Conservation (phyloP, 2,888 invertebrate genomes). For the Dioctria linearis region DNA sequence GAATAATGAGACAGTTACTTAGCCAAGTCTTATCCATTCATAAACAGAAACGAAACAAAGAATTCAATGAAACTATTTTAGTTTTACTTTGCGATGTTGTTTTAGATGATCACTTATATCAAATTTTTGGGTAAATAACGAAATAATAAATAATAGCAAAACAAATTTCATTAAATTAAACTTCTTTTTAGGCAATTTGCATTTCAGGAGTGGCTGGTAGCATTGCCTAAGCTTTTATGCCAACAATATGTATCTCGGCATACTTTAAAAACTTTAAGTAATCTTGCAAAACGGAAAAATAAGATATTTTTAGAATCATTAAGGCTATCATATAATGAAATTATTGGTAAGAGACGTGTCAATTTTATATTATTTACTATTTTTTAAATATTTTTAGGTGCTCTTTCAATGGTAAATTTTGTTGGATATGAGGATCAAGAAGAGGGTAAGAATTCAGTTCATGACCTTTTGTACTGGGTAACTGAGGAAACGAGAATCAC, state of each 20-base stretch:
- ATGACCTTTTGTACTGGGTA: constrained; percentile 74
- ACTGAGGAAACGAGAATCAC: constrained; percentile 34
- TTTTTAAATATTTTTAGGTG: constrained; percentile 56
- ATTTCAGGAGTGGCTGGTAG: constrained; percentile 73
- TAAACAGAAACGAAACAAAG: background rate
- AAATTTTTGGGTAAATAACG: constrained; percentile 66
- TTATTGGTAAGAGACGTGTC: constrained; percentile 69
- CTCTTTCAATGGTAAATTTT: constrained; percentile 65
- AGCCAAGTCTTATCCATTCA: constrained; percentile 61
- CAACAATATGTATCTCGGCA: constrained; percentile 72
- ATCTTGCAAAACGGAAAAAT: constrained; percentile 75
- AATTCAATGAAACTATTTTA: constrained; percentile 64
- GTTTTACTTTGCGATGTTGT: constrained; percentile 72
- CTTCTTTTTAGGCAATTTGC: constrained; percentile 64
- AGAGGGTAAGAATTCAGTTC: constrained; percentile 72
- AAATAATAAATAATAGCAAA: background rate
- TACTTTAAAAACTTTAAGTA: constrained; percentile 74
- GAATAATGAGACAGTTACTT: constrained; percentile 65
- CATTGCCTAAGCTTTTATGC: constrained; percentile 74
- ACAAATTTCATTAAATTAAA: constrained; percentile 7
- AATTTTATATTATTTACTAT: background rate
- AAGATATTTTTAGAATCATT: constrained; percentile 70
- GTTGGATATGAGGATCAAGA: constrained; percentile 69
- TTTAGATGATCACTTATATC: constrained; percentile 68
- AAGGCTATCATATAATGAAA: constrained; percentile 60